Evolutionary conservation across 1,140 invertebrate species (phyloP), one percentile per base, ranked within the genome.

Genomic region (Anoplolepis gracilipes): DNA sequence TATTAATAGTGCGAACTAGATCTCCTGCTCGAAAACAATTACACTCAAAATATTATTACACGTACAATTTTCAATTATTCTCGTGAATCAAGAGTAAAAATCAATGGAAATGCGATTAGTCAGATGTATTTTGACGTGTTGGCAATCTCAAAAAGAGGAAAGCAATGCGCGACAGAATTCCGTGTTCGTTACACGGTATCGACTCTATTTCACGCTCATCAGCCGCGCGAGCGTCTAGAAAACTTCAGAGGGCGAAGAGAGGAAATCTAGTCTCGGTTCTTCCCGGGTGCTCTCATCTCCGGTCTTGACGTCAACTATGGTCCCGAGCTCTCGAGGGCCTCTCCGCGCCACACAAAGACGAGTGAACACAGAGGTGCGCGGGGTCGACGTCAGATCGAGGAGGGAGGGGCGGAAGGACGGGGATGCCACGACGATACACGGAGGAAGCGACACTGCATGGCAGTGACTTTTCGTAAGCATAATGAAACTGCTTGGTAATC

Each of bases 401-500:
- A 46, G 61, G 28, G 42, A 28, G 59, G 69, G 10, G 16, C 62
- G 76, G n/a, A n/a, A 30, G 33, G 2, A 65, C 61, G 62, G 39
- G 65, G 11, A 62, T 33, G 79, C 19, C 77, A 22, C 65, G 36
- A 70, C 25, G 69, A 61, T 55, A 82, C n/a, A 46, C 53, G 42
- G 59, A 78, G 70, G 69, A 53, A 73, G 28, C 59, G 65, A 4
- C 67, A 33, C 33, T 53, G 70, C 42, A 46, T 2, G 46, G 4
- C 46, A 16, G 49, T 53, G 77, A 86, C 87, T 91, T 91, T 87
- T 88, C 88, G 79, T 82, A 85, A 90, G 89, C 87, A 89, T 93
- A 92, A 93, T 92, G 91, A 91, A 92, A 92, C 89, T 90, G 88
- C 85, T 87, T 89, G 89, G 93, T 93, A 94, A 94, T 93, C 90